A percentile compares a stretch with the other conserved stretches of the same genome.
These are phyloP conservation scores for Idaea straminata DNA, from an alignment of 2,888 invertebrate genomes.

Conservation along the genomic window DNA sequence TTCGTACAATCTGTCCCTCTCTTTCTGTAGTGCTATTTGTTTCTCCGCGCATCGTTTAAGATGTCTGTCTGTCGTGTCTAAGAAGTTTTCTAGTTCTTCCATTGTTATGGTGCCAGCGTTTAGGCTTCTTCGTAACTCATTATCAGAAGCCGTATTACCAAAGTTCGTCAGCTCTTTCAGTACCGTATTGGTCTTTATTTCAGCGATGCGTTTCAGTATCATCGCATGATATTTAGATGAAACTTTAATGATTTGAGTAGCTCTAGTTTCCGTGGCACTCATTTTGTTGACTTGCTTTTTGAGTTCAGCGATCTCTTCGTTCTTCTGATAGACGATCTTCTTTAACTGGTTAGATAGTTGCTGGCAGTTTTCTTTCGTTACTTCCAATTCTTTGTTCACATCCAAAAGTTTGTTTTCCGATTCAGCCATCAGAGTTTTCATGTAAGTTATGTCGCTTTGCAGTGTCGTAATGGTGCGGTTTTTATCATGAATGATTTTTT, in stretches of 20 bases:
- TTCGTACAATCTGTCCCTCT: conserved; percentile 61
- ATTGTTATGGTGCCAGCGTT: conserved; percentile 63
- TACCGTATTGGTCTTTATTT: conserved; percentile 66
- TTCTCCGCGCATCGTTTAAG: conserved; percentile 63
- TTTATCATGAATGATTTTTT: conserved; percentile 67
- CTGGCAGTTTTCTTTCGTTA: conserved; percentile 59
- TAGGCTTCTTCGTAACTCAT: conserved; percentile 55
- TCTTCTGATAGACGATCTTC: conserved; percentile 67
- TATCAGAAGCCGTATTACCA: conserved; percentile 37
- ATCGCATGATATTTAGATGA: conserved; percentile 73
- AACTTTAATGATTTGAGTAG: conserved; percentile 69
- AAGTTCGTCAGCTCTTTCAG: conserved; percentile 68
- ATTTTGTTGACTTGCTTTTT: conserved; percentile 65
- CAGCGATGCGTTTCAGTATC: conserved; percentile 66
- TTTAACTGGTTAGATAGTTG: conserved; percentile 65
- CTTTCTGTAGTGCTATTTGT: conserved; percentile 59
- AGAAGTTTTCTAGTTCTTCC: conserved; percentile 71
- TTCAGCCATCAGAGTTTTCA: conserved; percentile 65
- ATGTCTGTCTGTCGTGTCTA: conserved; percentile 70
- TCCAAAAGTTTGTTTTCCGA: conserved; percentile 67
- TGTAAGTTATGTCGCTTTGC: conserved; percentile 60
- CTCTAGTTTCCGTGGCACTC: conserved; percentile 63
- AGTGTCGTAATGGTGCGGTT: conserved; percentile 64
- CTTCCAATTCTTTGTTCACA: conserved; percentile 59
- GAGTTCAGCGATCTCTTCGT: conserved; percentile 69